Conservation (phyloP, 2,113 vertebrate genomes). For the Neodontobutis hainanensis region DNA sequence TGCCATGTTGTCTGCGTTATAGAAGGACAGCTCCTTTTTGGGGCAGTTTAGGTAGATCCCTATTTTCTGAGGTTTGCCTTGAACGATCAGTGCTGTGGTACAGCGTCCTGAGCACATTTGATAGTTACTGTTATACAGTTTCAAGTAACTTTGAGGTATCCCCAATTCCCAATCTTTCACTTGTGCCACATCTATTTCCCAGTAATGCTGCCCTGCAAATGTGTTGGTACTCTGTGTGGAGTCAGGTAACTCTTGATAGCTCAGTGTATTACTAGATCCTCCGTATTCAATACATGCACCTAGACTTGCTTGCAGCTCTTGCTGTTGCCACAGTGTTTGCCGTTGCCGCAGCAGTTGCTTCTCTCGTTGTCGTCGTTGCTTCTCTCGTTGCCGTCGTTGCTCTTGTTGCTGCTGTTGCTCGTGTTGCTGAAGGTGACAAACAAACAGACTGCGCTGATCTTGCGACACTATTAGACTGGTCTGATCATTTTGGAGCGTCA, state of each 20-base stretch:
- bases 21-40: slow-evolving; percentile 44
- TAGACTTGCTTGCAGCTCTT: too few relatives aligned
- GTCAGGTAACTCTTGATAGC: too few relatives aligned
- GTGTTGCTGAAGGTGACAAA: background rate
- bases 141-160: background rate
- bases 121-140: background rate
- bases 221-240: background rate
- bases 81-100: background rate
- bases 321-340: too few relatives aligned
- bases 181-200: background rate
- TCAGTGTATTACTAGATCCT: too few relatives aligned
- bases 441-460: background rate
- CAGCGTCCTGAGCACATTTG: background rate
- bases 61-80: slow-evolving; percentile 34
- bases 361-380: too few relatives aligned
- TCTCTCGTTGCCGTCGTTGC: too few relatives aligned
- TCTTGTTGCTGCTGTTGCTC: too few relatives aligned
- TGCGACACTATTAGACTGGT: slow-evolving; percentile 16
- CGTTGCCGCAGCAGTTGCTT: background rate
- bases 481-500: slow-evolving; percentile 3
- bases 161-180: background rate
- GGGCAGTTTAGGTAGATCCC: slow-evolving; percentile 54
- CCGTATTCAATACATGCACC: too few relatives aligned
- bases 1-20: slow-evolving; percentile 58
- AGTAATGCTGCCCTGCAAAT: background rate